Base-by-base conservation (phyloP, 2,797 vertebrate species). In the Sciurus vulgaris region DNA sequence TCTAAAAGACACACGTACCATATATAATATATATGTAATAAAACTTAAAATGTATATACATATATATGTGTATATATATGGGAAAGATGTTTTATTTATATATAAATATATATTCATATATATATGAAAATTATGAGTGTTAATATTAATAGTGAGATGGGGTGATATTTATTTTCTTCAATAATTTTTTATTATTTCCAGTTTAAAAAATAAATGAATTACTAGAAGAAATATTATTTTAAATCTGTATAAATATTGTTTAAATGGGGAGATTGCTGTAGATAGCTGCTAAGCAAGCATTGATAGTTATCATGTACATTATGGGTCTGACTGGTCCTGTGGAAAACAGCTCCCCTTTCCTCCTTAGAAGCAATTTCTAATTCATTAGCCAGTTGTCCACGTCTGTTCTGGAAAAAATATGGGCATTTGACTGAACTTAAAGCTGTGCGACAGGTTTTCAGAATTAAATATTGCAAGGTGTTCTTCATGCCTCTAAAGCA, bases 81-180 rank as follows among this genome's bases (percentile, higher is more conserved):
- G 38, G 38, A 38, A 38, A 38, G 38, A 38, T 38, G 38, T 38
- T 4, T 38, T 38, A 38, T 38, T 38, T 38, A 38, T 38, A 38
- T 38, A 38, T 38, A 38, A 38, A 38, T 38, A 38, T 38, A 38
- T 38, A 38, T 38, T 38, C 4, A 35, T 56, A 84, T 44, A 13
- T n/a, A 56, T 61, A 73, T 47, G 86, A 82, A 92, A 35, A 41
- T 22, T 33, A 26, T 18, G 26, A 26, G 13, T 56, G 4, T 85
- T 1, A 35, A 12, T 38, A 3, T 85, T 69, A 69, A 33, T 35
- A 54, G 51, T 63, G 41, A 20, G 24, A 70, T 82, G 26, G 22
- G 26, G 33, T 49, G 67, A 30, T 72, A 28, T 38, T 69, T 86
- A 38, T 94, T 94, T 92, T 93, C 33, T 59, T 92, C 47, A 22